phyloP scores from a whole-genome alignment of 1,140 invertebrate genomes.

The Lepidurus couesii region DNA sequence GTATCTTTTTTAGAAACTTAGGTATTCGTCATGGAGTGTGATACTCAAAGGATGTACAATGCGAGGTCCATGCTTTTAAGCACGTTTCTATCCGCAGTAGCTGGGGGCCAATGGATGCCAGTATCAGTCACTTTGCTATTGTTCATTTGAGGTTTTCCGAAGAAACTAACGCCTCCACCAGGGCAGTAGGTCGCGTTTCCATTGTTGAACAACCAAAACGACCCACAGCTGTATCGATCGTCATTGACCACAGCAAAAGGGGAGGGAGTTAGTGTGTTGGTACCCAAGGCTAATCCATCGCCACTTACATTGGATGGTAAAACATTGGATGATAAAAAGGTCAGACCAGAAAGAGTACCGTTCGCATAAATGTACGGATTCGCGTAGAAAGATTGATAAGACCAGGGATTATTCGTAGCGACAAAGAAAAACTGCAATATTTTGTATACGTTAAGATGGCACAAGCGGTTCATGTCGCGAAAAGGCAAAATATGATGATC shows the following conservation, averaged over 20 bases:
- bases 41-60: too few relatives aligned
- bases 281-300: not conserved
- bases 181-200: not conserved
- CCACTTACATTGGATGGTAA: not conserved
- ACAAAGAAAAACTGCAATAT: not conserved
- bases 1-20: too few relatives aligned
- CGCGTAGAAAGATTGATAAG: not conserved
- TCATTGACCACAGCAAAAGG: not conserved
- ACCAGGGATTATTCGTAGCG: not conserved
- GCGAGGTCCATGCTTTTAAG: too few relatives aligned
- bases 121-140: not conserved
- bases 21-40: too few relatives aligned
- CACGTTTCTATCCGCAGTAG: not conserved
- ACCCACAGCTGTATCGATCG: not conserved
- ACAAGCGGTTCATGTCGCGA: not conserved
- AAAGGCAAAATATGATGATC: not conserved
- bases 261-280: not conserved
- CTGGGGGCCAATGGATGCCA: not conserved
- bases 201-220: not conserved
- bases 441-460: not conserved
- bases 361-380: not conserved
- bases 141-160: not conserved
- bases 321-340: not conserved
- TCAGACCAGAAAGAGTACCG: not conserved
- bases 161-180: not conserved